Evolutionary conservation across 2,888 invertebrate species (phyloP), one percentile per base, ranked within the genome.

Genomic region (Teinopalpus imperialis): DNA sequence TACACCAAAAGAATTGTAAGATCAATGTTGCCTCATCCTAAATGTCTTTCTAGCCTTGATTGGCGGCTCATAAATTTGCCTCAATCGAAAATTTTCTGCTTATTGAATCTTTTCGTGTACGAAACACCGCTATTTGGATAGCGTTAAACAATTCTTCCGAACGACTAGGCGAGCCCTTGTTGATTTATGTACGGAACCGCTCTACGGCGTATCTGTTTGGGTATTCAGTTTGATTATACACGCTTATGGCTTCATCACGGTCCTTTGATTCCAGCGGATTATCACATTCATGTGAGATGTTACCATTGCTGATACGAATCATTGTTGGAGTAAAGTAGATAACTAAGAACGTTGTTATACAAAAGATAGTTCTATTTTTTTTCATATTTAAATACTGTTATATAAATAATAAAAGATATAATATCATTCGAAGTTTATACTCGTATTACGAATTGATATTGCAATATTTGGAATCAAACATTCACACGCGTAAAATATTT

Each of bases 61-160:
- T 79, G 85, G 83, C 78, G 76, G 81, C 63, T 75, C 71, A 71
- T 61, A 78, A 72, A 66, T 63, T 69, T 61, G 64, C 63, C 57
- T 70, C 69, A 74, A 78, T 80, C 68, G 69, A 61, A 79, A 85
- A 81, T 86, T 81, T 87, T 88, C 79, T 86, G 85, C 83, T 87
- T 85, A 87, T 77, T 76, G 71, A 72, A 72, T 81, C 77, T 74
- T 76, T 80, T 78, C 62, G 72, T 59, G 68, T 68, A 61, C 56
- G 66, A 64, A 70, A 71, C 71, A 72, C 77, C 81, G 81, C 75
- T 87, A 77, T 87, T 87, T 87, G 82, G 83, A 69, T 76, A 85
- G 86, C 78, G 87, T 81, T 85, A 87, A 86, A 83, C 80, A 85
- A 85, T 85, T 81, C 76, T 87, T 87, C 83, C 86, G 75, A 81